Percentiles rank a stretch among this genome's conserved stretches.
phyloP scores from a whole-genome alignment of 1,140 invertebrate species.

The Conus ventricosus region DNA sequence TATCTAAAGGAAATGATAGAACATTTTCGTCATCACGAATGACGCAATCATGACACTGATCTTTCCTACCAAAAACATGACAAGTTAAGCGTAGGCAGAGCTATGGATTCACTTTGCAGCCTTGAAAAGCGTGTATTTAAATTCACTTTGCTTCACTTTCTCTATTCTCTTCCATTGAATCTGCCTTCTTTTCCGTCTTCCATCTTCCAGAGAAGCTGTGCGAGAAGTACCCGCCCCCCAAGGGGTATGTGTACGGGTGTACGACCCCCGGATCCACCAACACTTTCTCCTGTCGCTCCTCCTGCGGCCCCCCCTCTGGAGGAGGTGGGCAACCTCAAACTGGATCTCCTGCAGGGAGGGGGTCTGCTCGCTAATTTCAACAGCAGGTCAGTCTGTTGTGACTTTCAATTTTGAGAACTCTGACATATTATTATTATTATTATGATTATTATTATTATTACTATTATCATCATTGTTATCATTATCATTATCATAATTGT shows the following conservation, averaged over 20 bases:
- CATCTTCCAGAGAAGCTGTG: slow-evolving; percentile 22
- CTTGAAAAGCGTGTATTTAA: background rate
- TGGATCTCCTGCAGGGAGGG: slow-evolving; percentile 22
- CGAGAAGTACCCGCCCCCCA: background rate
- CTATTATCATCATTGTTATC: no score
- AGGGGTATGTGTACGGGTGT: slow-evolving; percentile 24
- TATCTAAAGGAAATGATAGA: no score
- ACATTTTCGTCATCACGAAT: no score
- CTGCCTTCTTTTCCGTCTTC: background rate
- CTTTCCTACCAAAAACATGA: background rate
- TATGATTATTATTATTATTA: no score
- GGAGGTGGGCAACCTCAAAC: slow-evolving; percentile 27
- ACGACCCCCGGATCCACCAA: slow-evolving; percentile 20
- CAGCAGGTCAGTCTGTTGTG: slow-evolving; percentile 8
- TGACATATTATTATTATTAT: background rate
- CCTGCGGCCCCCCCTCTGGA: slow-evolving; percentile 26
- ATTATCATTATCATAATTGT: no score
- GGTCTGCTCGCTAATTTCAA: slow-evolving; percentile 6
- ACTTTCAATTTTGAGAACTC: background rate
- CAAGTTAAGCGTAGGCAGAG: background rate
- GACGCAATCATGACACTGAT: no score
- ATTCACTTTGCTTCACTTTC: background rate
- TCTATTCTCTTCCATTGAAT: no score
- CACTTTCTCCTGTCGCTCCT: slow-evolving; percentile 25
- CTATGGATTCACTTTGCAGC: background rate